Conservation (phyloP, 2,888 invertebrate species). For the Heterodera filipjevi region DNA sequence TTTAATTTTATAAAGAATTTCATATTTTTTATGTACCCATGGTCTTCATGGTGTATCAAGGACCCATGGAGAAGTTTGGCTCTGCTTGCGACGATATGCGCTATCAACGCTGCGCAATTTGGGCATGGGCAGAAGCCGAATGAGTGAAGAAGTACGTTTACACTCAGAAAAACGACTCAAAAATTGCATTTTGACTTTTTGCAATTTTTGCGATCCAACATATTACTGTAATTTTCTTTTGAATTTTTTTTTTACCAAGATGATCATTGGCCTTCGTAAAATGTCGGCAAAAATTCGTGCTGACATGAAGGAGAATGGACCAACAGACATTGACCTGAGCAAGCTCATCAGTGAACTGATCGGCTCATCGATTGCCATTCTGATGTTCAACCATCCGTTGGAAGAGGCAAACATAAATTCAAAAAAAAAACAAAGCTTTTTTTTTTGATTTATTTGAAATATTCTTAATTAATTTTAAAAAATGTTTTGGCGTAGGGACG, state of each 20-base stretch:
- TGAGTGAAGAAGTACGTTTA: slow-evolving; percentile 8
- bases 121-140: slow-evolving; percentile 20
- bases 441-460: neutral
- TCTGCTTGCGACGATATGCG: slow-evolving; percentile 10
- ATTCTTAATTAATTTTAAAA: neutral
- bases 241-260: neutral
- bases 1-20: no score
- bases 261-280: slow-evolving; percentile 18
- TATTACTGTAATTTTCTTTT: neutral
- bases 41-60: slow-evolving; percentile 5
- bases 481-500: no score
- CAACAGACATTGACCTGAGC: neutral
- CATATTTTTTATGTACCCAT: slow-evolving; percentile 13
- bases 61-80: slow-evolving; percentile 22
- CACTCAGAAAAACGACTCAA: neutral
- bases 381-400: slow-evolving; percentile 18
- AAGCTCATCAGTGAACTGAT: neutral
- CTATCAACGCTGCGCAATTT: slow-evolving; percentile 12
- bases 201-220: no score
- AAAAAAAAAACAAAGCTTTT: neutral
- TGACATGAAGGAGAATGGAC: neutral
- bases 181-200: neutral
- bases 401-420: slow-evolving; percentile 13
- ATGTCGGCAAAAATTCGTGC: slow-evolving; percentile 20
- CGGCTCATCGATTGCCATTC: slow-evolving; percentile 17